Evolutionary conservation across 2,113 vertebrate species (phyloP), one percentile per base, ranked within the genome.

Genomic region (Sturnus vulgaris): DNA sequence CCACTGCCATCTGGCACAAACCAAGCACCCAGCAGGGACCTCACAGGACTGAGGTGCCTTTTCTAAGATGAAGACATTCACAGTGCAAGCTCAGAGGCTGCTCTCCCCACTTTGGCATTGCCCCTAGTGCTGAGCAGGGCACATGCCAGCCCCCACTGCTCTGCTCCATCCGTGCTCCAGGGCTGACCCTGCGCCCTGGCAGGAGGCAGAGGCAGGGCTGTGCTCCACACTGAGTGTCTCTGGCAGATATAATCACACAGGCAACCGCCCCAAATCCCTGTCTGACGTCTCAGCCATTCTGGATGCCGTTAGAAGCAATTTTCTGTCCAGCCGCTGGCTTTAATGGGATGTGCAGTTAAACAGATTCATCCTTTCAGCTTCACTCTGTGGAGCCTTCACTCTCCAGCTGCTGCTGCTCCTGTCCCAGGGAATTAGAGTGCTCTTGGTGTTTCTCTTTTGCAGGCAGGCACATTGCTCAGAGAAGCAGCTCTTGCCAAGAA

Each of bases 351-450:
- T 92, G 80, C 66, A 82, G 89, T 82, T 88, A 76, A 92, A 90
- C 91, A 96, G 89, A 85, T 82, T 85, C 91, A 61, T 85, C 52
- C 78, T 92, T 96, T 95, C 95, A 93, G 81, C 83, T 85, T 46
- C 81, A 46, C 84, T 91, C 91, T 79, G 91, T 77, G 50, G 46
- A 94, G 46, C 86, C 81, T 87, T 95, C 89, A 56, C 37, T 95
- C 81, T 91, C 73, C 82, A 85, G 78, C 78, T 33, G 1, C 92
- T 0, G 1, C 76, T 0, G 18, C 65, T 89, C 40, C 73, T 57
- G 59, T 88, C 57, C 61, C 15, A 5, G 57, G 65, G 77, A 93
- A 91, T 82, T 94, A 60, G 33, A 82, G 49, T 31, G 44, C 35
- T 61, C 71, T 64, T 40, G 52, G 31, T 63, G 47, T 44, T 82